Percentiles rank a stretch among this genome's conserved stretches.
Conservation (phyloP, 2,888 invertebrate species). For the Alentia gelatinosa region DNA sequence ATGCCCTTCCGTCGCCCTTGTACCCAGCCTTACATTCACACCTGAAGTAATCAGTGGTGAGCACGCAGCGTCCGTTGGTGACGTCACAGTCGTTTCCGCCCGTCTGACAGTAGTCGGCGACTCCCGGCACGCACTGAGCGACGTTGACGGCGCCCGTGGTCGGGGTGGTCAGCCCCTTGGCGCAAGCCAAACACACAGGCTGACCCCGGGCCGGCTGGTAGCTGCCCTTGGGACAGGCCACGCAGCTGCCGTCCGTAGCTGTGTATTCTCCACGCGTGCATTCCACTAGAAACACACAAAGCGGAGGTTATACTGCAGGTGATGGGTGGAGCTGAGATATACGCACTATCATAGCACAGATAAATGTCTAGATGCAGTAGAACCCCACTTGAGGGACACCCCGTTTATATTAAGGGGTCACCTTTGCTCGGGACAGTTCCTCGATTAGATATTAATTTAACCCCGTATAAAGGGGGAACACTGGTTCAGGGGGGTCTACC, state of each 20-base stretch:
- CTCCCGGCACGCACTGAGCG: slow-evolving; percentile 65
- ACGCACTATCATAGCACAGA: too few species aligned
- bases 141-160: slow-evolving; percentile 63
- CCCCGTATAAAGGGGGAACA: too few species aligned
- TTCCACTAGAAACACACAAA: slow-evolving; percentile 68
- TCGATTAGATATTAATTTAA: too few species aligned
- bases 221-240: slow-evolving; percentile 68
- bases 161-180: slow-evolving; percentile 67
- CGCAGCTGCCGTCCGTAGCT: slow-evolving; percentile 63
- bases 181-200: slow-evolving; percentile 68
- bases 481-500: too few species aligned
- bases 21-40: slow-evolving; percentile 70
- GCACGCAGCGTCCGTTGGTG: slow-evolving; percentile 65
- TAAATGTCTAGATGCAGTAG: too few species aligned
- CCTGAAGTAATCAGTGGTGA: slow-evolving; percentile 63
- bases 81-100: slow-evolving; percentile 67
- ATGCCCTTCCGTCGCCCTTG: slow-evolving; percentile 66
- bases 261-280: slow-evolving; percentile 68
- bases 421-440: too few species aligned
- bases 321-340: too few species aligned
- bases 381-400: too few species aligned
- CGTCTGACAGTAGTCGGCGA: slow-evolving; percentile 68
- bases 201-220: slow-evolving; percentile 68
- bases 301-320: too few species aligned
- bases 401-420: too few species aligned